Conservation (phyloP, 2,797 vertebrate genomes). For the Oryzias sinensis region DNA sequence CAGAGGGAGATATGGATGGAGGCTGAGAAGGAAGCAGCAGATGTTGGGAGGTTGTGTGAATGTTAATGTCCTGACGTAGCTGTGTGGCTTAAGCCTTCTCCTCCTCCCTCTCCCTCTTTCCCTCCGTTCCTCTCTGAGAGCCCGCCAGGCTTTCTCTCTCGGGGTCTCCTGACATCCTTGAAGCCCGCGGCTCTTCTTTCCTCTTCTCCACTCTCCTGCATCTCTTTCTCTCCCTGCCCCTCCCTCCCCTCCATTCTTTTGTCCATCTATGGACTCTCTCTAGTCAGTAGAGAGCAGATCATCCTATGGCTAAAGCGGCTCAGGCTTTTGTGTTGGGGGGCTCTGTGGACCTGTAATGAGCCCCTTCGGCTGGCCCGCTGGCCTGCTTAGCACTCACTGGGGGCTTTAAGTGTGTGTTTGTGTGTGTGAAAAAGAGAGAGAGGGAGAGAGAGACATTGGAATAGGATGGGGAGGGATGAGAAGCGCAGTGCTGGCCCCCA, state of each 20-base stretch:
- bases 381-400: slow-evolving; percentile 82
- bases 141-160: slow-evolving; percentile 78
- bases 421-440: slow-evolving; percentile 27
- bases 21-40: slow-evolving; percentile 81
- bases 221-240: slow-evolving; percentile 55
- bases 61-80: slow-evolving; percentile 94
- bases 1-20: slow-evolving; percentile 60
- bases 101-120: slow-evolving; percentile 58
- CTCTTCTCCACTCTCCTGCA: slow-evolving; percentile 67
- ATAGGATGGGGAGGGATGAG: slow-evolving; percentile 35
- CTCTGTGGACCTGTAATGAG: slow-evolving; percentile 98
- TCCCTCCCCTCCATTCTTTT: slow-evolving; percentile 74
- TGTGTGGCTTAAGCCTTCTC: slow-evolving; percentile 84
- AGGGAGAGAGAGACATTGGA: neutral
- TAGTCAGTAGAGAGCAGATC: slow-evolving; percentile 99
- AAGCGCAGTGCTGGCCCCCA: slow-evolving; percentile 85
- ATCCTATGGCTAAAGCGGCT: slow-evolving; percentile 96
- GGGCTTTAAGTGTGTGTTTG: slow-evolving; percentile 80
- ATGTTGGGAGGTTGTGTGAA: slow-evolving; percentile 97
- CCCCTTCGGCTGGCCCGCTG: slow-evolving; percentile 78
- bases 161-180: slow-evolving; percentile 91
- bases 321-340: slow-evolving; percentile 95
- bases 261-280: slow-evolving; percentile 96
- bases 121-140: slow-evolving; percentile 81
- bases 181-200: slow-evolving; percentile 79